Percentiles rank a stretch among this genome's conserved stretches.
Conservation (phyloP, 2,113 vertebrate genomes). For the Upupa epops region DNA sequence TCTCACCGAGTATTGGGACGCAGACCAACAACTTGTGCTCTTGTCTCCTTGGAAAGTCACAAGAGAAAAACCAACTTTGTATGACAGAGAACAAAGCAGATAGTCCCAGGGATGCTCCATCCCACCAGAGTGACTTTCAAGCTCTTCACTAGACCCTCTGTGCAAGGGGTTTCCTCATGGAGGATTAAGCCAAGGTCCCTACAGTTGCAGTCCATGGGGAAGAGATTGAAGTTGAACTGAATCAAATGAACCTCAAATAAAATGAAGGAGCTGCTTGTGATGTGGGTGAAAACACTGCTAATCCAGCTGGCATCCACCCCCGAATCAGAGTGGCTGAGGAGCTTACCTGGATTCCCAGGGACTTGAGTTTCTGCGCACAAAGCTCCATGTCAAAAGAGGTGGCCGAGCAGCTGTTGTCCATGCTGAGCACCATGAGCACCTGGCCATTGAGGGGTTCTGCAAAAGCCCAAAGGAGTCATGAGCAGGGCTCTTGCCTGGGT, state of each 20-base stretch:
- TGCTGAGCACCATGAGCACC: conserved; percentile 71
- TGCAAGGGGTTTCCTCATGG: neutral
- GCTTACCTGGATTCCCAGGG: conserved; percentile 76
- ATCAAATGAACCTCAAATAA: neutral
- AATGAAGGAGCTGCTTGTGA: neutral
- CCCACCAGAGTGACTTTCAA: neutral
- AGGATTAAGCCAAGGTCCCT: neutral
- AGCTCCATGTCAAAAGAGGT: conserved; percentile 65
- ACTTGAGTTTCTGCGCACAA: conserved; percentile 63
- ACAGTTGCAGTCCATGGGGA: neutral
- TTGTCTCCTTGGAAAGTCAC: neutral
- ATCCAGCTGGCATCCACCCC: neutral
- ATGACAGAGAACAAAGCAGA: neutral
- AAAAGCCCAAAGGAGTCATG: neutral
- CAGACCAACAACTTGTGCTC: neutral
- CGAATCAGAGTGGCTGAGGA: neutral
- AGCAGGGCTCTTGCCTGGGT: neutral
- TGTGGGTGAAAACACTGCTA: neutral
- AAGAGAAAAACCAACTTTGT: neutral
- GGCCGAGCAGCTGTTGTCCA: conserved; percentile 52
- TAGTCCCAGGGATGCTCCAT: neutral
- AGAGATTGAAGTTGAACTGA: neutral
- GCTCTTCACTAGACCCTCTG: neutral
- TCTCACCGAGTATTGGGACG: no score
- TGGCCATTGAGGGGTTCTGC: conserved; percentile 69